phyloP scores from a whole-genome alignment of 2,797 vertebrate genomes.

The Eulemur coronatus region DNA sequence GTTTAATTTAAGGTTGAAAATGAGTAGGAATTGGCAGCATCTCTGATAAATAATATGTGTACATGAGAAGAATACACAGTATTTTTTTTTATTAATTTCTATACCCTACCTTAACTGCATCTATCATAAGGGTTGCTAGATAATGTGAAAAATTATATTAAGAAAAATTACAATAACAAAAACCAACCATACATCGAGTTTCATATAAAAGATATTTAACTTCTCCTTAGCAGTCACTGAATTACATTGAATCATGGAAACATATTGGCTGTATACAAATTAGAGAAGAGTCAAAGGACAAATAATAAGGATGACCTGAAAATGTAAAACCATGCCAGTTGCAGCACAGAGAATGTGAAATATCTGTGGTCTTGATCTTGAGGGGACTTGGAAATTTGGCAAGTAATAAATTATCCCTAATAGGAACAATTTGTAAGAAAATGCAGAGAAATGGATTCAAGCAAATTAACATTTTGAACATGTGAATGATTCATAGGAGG shows the following conservation, averaged over 20 bases:
- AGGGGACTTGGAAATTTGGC: neutral
- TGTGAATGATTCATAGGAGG: neutral
- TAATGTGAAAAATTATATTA: neutral
- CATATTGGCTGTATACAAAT: neutral
- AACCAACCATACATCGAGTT: neutral
- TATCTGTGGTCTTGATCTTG: neutral
- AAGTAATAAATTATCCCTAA: neutral
- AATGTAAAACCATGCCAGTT: neutral
- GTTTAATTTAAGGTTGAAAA: constrained; percentile 15
- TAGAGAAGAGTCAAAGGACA: constrained; percentile 27
- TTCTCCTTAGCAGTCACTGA: neutral
- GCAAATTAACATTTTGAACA: constrained; percentile 16
- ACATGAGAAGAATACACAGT: neutral
- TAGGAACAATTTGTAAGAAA: neutral
- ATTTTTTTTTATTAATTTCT: constrained; percentile 17
- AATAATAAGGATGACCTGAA: neutral
- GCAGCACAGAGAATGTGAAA: neutral
- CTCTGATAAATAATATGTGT: neutral
- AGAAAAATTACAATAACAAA: neutral
- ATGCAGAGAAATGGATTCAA: neutral
- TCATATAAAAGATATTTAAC: neutral
- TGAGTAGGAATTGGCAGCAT: neutral
- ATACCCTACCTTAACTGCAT: neutral
- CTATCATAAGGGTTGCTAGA: neutral
- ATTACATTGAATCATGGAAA: neutral